Percentiles rank a stretch among this genome's conserved stretches.
phyloP scores from a whole-genome alignment of 2,888 invertebrate genomes.

The Megastigmus dorsalis region DNA sequence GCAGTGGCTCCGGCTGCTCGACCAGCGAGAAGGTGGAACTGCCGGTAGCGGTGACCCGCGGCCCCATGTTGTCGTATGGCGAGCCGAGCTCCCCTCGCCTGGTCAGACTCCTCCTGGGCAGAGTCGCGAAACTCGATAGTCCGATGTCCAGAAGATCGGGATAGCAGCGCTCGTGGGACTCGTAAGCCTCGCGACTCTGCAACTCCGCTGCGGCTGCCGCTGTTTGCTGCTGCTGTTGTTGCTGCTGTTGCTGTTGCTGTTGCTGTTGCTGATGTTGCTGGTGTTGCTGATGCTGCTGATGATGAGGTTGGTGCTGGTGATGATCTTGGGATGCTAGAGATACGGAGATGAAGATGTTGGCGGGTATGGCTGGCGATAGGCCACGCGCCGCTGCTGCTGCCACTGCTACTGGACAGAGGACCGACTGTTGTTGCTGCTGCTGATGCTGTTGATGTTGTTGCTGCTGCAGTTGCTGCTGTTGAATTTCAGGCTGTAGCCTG shows the following conservation, averaged over 20 bases:
- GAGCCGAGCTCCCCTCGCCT: constrained; percentile 82
- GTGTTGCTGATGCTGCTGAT: neutral
- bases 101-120: constrained; percentile 77
- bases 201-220: neutral
- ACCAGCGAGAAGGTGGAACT: constrained; percentile 90
- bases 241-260: neutral
- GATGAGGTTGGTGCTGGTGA: neutral
- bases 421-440: neutral
- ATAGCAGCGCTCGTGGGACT: constrained; percentile 79
- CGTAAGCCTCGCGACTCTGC: too few species aligned
- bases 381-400: constrained; percentile 56
- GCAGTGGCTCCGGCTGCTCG: constrained; percentile 75
- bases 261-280: neutral
- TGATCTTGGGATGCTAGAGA: constrained; percentile 9
- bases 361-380: constrained; percentile 73
- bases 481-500: constrained; percentile 68
- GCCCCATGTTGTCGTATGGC: constrained; percentile 93
- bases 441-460: neutral
- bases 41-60: constrained; percentile 90
- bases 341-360: constrained; percentile 86
- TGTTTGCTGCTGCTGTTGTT: neutral
- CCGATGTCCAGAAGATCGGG: constrained; percentile 85
- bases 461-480: neutral
- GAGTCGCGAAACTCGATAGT: constrained; percentile 65
- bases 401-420: constrained; percentile 37